A percentile compares a stretch with the other conserved stretches of the same genome.
Evolutionary conservation across 2,113 vertebrate species (phyloP).

Genomic region (Gnathonemus longibarbis): DNA sequence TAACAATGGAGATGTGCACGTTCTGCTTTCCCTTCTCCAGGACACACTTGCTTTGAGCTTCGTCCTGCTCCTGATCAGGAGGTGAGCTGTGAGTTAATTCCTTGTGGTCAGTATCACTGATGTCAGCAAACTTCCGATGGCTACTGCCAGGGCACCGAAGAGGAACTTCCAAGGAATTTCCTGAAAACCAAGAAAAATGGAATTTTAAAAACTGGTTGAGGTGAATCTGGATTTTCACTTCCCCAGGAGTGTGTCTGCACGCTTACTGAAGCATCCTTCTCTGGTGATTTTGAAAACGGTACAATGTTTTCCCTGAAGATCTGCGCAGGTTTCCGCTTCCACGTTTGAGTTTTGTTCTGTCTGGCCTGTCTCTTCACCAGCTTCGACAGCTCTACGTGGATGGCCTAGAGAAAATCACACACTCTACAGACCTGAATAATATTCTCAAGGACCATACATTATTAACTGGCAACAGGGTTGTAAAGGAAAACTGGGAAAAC

Average conservation of each 20-base stretch:
- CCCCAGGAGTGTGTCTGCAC: background rate
- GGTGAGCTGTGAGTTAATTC: conserved; percentile 47
- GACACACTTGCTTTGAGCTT: background rate
- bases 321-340: conserved; percentile 45
- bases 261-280: conserved; percentile 51
- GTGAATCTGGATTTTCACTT: background rate
- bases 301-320: conserved; percentile 46
- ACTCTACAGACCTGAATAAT: background rate
- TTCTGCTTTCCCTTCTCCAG: background rate
- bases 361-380: conserved; percentile 57
- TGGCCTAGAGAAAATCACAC: conserved; percentile 47
- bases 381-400: conserved; percentile 69
- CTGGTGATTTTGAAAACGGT: conserved; percentile 47
- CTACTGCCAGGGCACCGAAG: conserved; percentile 62
- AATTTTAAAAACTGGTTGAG: conserved; percentile 1
- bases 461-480: background rate
- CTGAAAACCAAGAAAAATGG: conserved; percentile 42
- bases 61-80: background rate
- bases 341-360: conserved; percentile 34
- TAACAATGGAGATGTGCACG: background rate
- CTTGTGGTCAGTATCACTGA: conserved; percentile 58
- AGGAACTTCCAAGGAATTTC: conserved; percentile 63
- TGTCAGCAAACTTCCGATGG: conserved; percentile 61
- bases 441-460: background rate
- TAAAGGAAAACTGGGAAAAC: background rate